A percentile compares a stretch with the other conserved stretches of the same genome.
Evolutionary conservation across 2,113 vertebrate species (phyloP).

Genomic region (Leiothrix lutea): DNA sequence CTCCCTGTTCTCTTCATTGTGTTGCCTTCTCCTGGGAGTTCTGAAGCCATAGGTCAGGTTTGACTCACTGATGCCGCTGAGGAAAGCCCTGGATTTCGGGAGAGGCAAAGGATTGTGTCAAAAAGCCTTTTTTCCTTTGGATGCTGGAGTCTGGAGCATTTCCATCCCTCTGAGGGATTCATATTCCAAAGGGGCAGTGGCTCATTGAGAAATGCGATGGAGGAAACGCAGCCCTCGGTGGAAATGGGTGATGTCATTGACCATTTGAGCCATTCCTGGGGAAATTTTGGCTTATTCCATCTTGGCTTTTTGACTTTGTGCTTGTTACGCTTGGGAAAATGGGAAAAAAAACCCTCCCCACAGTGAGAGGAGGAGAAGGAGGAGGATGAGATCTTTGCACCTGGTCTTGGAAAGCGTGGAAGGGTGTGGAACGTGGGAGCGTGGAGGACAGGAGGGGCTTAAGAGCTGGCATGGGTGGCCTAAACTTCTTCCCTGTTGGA

Average conservation of each 20-base stretch:
- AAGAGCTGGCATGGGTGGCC: not conserved
- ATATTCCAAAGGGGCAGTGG: not conserved
- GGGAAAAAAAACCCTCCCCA: too few species aligned
- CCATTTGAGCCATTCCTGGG: not conserved
- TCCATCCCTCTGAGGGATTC: not conserved
- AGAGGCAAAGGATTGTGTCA: not conserved
- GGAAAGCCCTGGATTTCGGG: not conserved
- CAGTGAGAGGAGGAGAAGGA: not conserved
- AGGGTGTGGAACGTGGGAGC: rapidly evolving
- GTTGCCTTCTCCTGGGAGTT: not conserved
- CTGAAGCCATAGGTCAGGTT: not conserved
- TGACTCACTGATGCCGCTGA: not conserved
- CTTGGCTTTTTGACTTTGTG: not conserved
- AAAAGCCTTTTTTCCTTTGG: not conserved
- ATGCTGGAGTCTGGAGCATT: not conserved
- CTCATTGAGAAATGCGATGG: not conserved
- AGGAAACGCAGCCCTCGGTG: not conserved
- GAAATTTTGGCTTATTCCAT: not conserved
- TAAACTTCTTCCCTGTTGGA: not conserved
- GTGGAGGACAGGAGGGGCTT: not conserved
- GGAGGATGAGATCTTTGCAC: not conserved
- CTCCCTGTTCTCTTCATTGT: not conserved
- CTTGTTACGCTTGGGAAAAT: not conserved
- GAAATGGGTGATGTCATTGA: not conserved
- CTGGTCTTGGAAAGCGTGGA: not conserved